phyloP scores from a whole-genome alignment of 2,113 vertebrate genomes.

The Rallus limicola region DNA sequence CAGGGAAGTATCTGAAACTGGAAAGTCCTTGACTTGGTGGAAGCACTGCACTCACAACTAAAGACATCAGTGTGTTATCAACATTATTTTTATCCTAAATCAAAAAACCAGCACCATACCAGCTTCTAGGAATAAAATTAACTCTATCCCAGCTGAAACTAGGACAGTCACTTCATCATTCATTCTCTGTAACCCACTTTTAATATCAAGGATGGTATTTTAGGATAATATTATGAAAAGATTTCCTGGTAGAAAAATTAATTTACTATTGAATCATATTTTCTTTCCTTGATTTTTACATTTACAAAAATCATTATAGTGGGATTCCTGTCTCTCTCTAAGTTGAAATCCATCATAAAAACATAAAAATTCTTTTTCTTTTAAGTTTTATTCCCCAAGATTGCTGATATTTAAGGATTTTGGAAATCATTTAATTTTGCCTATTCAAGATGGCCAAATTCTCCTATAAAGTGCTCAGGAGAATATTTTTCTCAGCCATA shows the following conservation, averaged over 20 bases:
- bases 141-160: too few relatives aligned
- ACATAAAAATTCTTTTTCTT: neutral
- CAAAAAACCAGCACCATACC: too few relatives aligned
- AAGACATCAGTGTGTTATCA: too few relatives aligned
- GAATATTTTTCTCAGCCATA: neutral
- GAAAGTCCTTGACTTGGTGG: too few relatives aligned
- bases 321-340: neutral
- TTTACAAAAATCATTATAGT: neutral
- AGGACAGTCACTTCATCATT: neutral
- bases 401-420: neutral
- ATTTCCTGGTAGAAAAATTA: neutral
- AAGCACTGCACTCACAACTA: too few relatives aligned
- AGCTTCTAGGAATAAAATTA: too few relatives aligned
- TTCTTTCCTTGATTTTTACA: neutral
- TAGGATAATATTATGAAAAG: neutral
- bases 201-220: neutral
- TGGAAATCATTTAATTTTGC: neutral
- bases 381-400: neutral
- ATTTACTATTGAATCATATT: neutral
- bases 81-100: too few relatives aligned
- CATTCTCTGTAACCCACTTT: neutral
- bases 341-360: neutral
- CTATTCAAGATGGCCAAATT: neutral
- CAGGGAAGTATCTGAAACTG: too few relatives aligned
- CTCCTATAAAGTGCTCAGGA: neutral